Evolutionary conservation across 2,888 invertebrate species (phyloP), one percentile per base, ranked within the genome.

Genomic region (Panzeria rudis): DNA sequence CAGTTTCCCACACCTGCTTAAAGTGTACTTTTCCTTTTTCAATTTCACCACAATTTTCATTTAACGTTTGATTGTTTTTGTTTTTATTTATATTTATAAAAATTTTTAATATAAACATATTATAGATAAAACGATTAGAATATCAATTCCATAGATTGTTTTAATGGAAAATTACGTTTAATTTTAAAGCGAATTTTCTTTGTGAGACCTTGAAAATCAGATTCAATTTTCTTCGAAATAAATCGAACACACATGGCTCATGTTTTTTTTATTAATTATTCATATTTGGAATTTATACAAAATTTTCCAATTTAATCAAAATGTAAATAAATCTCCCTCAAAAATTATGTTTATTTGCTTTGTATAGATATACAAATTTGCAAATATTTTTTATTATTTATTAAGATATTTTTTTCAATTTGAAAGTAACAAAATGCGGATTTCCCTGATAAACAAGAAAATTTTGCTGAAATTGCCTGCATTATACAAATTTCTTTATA

Each of bases 31-130:
- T 73, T 50, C 13, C 20, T 54, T 54, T 17, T 11, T 38, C 38
- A 38, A 38, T 69, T 56, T 56, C 17, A 20, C 25, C 25, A 75
- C 50, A 75, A 29, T 75, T 75, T 64, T 13, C 64, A 75, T 50
- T 50, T 54, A 38, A 5, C 17, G 1, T 29, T 41, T n/a, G 11
- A 35, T 35, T n/a, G 38, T 41, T 52, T 20, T 44, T 50, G 32
- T 41, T 35, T 50, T 44, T n/a, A 15, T 23, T 29, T 20, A 25
- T 38, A 29, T 52, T 17, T 17, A 29, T n/a, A 62, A n/a, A 38
- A 4, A 5, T 38, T 73, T 47, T 61, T 56, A 20, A 4, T 11
- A 11, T 15, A 23, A 68, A 52, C 15, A 52, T 15, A 23, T 52
- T 4, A 4, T 35, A 8, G 32, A 68, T 32, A 35, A 13, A 68